A percentile compares a stretch with the other conserved stretches of the same genome.
phyloP scores from a whole-genome alignment of 2,888 invertebrate species.

The Galeruca laticollis region DNA sequence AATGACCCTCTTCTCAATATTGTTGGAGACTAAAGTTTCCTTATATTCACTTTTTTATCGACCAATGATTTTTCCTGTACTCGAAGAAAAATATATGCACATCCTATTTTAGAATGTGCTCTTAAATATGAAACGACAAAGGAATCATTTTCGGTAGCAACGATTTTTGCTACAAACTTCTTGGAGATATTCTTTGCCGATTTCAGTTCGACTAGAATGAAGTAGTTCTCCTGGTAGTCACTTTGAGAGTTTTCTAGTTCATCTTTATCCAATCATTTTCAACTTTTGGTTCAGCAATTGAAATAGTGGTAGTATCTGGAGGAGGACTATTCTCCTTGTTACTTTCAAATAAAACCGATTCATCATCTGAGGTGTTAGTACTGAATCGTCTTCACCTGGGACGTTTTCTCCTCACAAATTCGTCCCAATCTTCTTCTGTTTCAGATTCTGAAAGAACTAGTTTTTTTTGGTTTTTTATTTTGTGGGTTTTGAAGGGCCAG shows the following conservation, averaged over 20 bases:
- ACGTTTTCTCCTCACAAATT: slow-evolving; percentile 15
- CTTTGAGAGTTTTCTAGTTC: slow-evolving; percentile 15
- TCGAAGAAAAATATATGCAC: slow-evolving; percentile 15
- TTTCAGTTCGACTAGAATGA: slow-evolving; percentile 13
- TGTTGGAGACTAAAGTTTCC: slow-evolving; percentile 16
- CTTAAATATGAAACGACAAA: slow-evolving; percentile 20
- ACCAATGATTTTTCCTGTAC: slow-evolving; percentile 20
- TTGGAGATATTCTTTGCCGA: slow-evolving; percentile 19
- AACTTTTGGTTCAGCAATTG: background rate
- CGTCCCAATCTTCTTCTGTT: slow-evolving; percentile 17
- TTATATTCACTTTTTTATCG: slow-evolving; percentile 10
- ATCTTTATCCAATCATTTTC: background rate
- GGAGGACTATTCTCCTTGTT: slow-evolving; percentile 11
- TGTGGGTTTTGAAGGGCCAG: slow-evolving; percentile 12
- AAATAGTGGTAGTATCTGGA: slow-evolving; percentile 12
- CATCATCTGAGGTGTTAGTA: slow-evolving; percentile 8
- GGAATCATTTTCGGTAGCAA: slow-evolving; percentile 18
- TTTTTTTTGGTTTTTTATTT: slow-evolving; percentile 15
- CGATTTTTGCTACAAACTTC: slow-evolving; percentile 19
- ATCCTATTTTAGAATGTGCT: slow-evolving; percentile 17
- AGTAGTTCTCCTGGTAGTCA: slow-evolving; percentile 18
- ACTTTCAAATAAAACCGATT: slow-evolving; percentile 21
- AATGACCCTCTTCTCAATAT: slow-evolving; percentile 17
- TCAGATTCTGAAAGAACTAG: slow-evolving; percentile 16
- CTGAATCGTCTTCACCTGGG: slow-evolving; percentile 15